Percentiles rank a stretch among this genome's conserved stretches.
Evolutionary conservation across 2,113 vertebrate genomes (phyloP).

Genomic region (Malaclemys terrapin): DNA sequence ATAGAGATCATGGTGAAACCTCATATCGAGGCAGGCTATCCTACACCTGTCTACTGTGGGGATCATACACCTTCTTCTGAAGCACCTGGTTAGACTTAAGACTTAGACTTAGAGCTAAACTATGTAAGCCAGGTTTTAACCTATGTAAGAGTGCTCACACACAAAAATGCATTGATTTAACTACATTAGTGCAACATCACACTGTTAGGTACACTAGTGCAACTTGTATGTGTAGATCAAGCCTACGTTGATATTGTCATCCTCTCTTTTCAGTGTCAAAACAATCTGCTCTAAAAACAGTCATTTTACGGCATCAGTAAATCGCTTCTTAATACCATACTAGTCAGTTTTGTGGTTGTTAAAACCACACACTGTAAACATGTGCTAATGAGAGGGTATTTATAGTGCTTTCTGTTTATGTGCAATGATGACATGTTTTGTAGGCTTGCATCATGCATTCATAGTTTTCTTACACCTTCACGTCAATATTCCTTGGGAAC

Average conservation of each 20-base stretch:
- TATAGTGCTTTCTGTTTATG: background rate
- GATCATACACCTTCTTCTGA: fast-evolving
- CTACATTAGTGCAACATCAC: background rate
- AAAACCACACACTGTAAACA: fast-evolving
- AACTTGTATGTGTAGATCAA: background rate
- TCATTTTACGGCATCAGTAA: background rate
- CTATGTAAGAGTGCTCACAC: fast-evolving
- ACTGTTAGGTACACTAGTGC: background rate
- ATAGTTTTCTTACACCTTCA: fast-evolving
- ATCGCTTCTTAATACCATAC: background rate
- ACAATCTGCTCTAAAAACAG: background rate
- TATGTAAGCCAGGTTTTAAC: background rate
- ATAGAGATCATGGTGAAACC: background rate
- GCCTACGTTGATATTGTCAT: background rate
- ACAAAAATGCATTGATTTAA: background rate
- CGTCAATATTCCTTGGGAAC: background rate
- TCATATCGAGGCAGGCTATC: background rate
- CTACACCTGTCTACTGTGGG: background rate
- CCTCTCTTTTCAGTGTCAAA: background rate
- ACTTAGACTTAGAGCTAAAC: fast-evolving
- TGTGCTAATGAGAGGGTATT: background rate
- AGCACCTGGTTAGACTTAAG: background rate
- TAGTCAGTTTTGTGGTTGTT: background rate
- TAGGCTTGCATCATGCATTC: fast-evolving
- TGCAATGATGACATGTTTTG: background rate